phyloP scores from a whole-genome alignment of 2,888 invertebrate genomes.

The Clivina fossor region DNA sequence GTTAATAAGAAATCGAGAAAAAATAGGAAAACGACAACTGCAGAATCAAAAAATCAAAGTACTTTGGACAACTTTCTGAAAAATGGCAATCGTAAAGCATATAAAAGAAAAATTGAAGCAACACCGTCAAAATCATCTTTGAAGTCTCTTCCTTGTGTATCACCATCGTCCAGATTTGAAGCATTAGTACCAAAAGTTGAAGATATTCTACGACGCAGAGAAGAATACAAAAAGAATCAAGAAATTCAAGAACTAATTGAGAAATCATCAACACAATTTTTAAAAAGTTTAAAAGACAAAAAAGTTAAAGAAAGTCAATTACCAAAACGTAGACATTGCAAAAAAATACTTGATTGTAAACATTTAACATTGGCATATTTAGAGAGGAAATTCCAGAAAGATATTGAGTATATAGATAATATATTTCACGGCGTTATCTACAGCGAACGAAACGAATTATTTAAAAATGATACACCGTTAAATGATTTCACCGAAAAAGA shows the following conservation, averaged over 20 bases:
- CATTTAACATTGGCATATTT: constrained; percentile 35
- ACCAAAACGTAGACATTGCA: constrained; percentile 1
- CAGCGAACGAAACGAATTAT: constrained; percentile 35
- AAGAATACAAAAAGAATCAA: constrained; percentile 22
- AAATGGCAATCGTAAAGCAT: too few relatives aligned
- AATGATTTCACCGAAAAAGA: constrained; percentile 35
- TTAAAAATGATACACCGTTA: constrained; percentile 23
- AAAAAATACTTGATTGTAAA: constrained; percentile 35
- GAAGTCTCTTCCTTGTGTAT: neutral
- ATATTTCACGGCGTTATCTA: constrained; percentile 33
- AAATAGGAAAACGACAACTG: too few relatives aligned
- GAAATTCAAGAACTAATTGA: constrained; percentile 20
- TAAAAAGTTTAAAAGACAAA: constrained; percentile 21
- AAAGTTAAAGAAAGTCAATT: constrained; percentile 5
- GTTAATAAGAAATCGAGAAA: too few relatives aligned
- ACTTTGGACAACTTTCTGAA: too few relatives aligned
- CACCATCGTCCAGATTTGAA: constrained; percentile 19
- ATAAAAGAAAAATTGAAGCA: neutral
- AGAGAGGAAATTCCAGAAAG: constrained; percentile 28
- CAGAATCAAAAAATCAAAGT: too few relatives aligned
- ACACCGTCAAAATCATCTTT: neutral
- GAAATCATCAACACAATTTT: constrained; percentile 21
- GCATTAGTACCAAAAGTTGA: constrained; percentile 19
- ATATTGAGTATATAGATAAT: constrained; percentile 35
- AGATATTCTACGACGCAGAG: constrained; percentile 12